Evolutionary conservation across 2,113 vertebrate species (phyloP).

Genomic region (Fregetta grallaria): DNA sequence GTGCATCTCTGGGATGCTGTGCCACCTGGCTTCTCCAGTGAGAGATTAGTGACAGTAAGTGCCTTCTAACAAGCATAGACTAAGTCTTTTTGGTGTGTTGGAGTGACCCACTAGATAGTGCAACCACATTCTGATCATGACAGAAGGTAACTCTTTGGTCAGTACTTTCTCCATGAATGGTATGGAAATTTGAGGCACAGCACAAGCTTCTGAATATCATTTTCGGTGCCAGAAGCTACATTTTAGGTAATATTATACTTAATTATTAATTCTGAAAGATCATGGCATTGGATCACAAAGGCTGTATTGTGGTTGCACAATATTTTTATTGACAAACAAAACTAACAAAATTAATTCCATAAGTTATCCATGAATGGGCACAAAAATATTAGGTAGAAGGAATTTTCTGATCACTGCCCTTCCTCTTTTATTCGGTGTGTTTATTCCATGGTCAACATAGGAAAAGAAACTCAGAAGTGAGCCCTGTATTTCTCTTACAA

Average conservation of each 20-base stretch:
- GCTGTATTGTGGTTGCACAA: not conserved
- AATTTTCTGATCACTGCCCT: not conserved
- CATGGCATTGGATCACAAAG: not conserved
- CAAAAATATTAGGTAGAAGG: not conserved
- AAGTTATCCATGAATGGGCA: not conserved
- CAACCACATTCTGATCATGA: not conserved
- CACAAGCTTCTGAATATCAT: not conserved
- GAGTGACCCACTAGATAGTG: not conserved
- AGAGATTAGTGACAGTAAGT: not conserved
- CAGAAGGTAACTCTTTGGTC: fast-evolving
- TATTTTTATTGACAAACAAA: not conserved
- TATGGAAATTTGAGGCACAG: not conserved
- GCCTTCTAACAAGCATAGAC: not conserved
- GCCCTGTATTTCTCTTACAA: not conserved
- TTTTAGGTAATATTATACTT: not conserved
- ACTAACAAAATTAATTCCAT: not conserved
- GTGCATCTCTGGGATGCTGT: not conserved
- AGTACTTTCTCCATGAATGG: not conserved
- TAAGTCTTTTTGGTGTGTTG: not conserved
- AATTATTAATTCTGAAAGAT: not conserved
- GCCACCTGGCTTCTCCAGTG: not conserved
- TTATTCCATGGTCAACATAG: not conserved
- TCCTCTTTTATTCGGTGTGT: not conserved
- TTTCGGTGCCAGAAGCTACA: not conserved
- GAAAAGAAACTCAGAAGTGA: not conserved